Evolutionary conservation across 2,888 invertebrate genomes (phyloP), one percentile per base, ranked within the genome.

Genomic region (Ptychoptera albimana): DNA sequence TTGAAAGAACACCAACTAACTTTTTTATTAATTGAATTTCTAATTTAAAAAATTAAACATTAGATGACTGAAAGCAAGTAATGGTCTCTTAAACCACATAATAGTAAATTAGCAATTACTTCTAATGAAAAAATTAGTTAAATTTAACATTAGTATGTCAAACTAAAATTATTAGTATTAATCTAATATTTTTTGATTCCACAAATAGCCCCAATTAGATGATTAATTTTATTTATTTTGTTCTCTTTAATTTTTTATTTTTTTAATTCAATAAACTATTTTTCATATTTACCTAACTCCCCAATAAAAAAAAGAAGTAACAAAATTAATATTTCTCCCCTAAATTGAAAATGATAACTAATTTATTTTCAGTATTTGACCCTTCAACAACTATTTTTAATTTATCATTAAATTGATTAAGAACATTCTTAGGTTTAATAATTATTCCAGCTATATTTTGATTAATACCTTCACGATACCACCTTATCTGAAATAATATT

Each of bases 21-120:
- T 65, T 59, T 52, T 74, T 75, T 58, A 70, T 74, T 64, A 71
- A 71, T 59, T 74, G 72, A 74, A 66, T 74, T 63, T 51, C 54
- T 52, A 56, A 54, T 48, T 23, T n/a, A 61, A 67, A 64, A 68
- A 63, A 55, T 61, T 62, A 58, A 46, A 68, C 71, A 75, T 72
- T 72, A 73, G 70, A 71, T 77, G 74, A 69, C 75, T 75, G 75
- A 77, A 73, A 71, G 70, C 66, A 76, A 76, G 76, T 73, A 70
- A 46, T 75, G 74, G 72, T 75, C 75, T 77, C 74, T 78, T 77
- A 77, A 78, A 75, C 70, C 73, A 74, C 55, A 57, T 60, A 52
- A 76, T 75, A 74, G 71, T 75, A 74, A 68, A 63, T 64, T 73
- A 71, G 66, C 70, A 65, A 50, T 57, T 75, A 74, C 71, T 74